These are phyloP conservation scores for Acromyrmex echinatior DNA, from an alignment of 1,140 invertebrate species.

Conservation along the genomic window DNA sequence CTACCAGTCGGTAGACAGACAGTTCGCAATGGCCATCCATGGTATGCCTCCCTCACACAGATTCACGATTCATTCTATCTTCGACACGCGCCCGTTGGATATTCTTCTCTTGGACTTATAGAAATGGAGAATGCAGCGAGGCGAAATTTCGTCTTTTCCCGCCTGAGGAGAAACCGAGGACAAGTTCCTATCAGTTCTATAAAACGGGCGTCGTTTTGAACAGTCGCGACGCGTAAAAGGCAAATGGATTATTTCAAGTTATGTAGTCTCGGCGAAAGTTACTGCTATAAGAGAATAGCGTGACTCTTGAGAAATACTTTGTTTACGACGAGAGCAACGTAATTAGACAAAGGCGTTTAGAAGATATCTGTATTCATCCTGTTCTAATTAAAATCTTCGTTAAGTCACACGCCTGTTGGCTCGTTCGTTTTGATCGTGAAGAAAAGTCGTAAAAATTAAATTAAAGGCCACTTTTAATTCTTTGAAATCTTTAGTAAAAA, in stretches of 20 bases:
- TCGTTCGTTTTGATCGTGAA: background rate
- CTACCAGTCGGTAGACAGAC: constrained; percentile 73
- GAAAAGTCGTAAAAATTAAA: background rate
- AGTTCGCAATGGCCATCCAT: constrained; percentile 69
- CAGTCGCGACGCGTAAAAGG: constrained; percentile 18
- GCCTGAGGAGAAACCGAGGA: background rate
- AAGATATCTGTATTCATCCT: background rate
- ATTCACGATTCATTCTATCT: constrained; percentile 53
- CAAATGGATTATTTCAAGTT: constrained; percentile 56
- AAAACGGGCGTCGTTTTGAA: constrained; percentile 50
- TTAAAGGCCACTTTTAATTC: background rate
- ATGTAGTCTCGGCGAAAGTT: constrained; percentile 39
- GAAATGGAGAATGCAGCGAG: background rate
- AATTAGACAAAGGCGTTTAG: constrained; percentile 26
- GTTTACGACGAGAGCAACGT: constrained; percentile 29
- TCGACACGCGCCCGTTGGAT: constrained; percentile 5
- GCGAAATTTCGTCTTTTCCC: constrained; percentile 45
- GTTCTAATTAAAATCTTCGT: constrained; percentile 33
- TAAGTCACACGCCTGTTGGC: background rate
- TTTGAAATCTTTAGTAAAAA: background rate
- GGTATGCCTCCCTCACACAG: constrained; percentile 42
- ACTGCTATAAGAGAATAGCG: constrained; percentile 4
- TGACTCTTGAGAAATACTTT: constrained; percentile 25
- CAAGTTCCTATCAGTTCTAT: constrained; percentile 28
- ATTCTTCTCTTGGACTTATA: constrained; percentile 39